phyloP scores from a whole-genome alignment of 2,888 invertebrate genomes.

The Macropis europaea region DNA sequence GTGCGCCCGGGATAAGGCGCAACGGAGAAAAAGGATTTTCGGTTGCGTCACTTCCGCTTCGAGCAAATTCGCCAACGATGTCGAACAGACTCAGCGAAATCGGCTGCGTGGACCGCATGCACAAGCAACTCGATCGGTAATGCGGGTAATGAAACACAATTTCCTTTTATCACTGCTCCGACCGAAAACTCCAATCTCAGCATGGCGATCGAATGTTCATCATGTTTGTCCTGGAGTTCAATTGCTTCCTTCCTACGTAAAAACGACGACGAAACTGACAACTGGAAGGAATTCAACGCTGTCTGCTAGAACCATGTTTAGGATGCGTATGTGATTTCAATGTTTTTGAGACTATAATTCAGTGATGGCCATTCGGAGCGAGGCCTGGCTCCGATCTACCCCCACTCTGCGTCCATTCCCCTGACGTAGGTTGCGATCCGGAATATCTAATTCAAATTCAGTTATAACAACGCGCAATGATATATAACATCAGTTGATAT shows the following conservation, averaged over 20 bases:
- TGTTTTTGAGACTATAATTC: no score
- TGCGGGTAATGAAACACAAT: slow-evolving; percentile 50
- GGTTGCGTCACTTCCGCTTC: slow-evolving; percentile 45
- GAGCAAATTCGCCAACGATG: slow-evolving; percentile 48
- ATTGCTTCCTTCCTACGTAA: background rate
- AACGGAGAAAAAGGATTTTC: slow-evolving; percentile 17
- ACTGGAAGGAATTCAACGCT: no score
- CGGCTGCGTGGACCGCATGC: slow-evolving; percentile 45
- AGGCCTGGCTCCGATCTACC: no score
- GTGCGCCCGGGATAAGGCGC: slow-evolving; percentile 10
- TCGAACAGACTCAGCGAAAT: slow-evolving; percentile 60
- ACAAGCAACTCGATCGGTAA: slow-evolving; percentile 52
- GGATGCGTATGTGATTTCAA: no score
- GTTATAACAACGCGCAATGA: no score
- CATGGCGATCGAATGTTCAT: background rate
- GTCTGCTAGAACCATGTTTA: no score
- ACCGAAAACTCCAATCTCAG: slow-evolving; percentile 9
- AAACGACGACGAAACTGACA: no score
- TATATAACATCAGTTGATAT: no score
- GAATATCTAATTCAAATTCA: no score
- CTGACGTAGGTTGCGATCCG: no score
- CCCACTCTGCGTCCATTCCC: no score
- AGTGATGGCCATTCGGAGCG: no score
- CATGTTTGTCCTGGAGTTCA: slow-evolving; percentile 9
- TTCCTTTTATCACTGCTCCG: slow-evolving; percentile 33